A percentile compares a stretch with the other conserved stretches of the same genome.
Conservation (phyloP, 2,113 vertebrate genomes). For the Scophthalmus maximus region DNA sequence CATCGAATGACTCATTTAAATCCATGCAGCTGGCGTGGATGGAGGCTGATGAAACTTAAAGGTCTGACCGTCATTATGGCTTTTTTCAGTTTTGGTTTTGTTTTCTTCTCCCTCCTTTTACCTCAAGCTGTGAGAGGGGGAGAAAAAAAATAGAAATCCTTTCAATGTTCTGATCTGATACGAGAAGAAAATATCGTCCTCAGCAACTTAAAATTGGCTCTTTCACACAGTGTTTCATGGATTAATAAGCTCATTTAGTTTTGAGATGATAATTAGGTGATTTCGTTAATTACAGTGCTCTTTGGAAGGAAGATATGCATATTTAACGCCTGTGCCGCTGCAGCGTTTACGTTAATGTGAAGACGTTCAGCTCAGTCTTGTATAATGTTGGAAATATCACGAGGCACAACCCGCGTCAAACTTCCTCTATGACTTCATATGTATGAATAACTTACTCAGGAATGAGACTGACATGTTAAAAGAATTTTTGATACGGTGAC, state of each 20-base stretch:
- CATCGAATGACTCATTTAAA: background rate
- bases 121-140: background rate
- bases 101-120: background rate
- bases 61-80: background rate
- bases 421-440: background rate
- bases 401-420: background rate
- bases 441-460: background rate
- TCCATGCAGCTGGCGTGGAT: background rate
- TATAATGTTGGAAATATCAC: slow-evolving; percentile 3
- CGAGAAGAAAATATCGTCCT: background rate
- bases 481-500: too few species aligned
- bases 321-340: background rate
- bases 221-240: background rate
- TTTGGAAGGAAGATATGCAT: background rate
- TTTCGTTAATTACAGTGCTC: background rate
- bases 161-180: background rate
- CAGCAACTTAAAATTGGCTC: slow-evolving; percentile 2
- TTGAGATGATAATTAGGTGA: background rate
- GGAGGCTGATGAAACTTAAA: background rate
- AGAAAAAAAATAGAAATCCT: too few species aligned
- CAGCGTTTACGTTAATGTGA: background rate
- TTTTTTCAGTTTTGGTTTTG: background rate
- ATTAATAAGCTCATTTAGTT: background rate
- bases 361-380: background rate
- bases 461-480: background rate